phyloP scores from a whole-genome alignment of 2,113 vertebrate species.

The Turnix velox region DNA sequence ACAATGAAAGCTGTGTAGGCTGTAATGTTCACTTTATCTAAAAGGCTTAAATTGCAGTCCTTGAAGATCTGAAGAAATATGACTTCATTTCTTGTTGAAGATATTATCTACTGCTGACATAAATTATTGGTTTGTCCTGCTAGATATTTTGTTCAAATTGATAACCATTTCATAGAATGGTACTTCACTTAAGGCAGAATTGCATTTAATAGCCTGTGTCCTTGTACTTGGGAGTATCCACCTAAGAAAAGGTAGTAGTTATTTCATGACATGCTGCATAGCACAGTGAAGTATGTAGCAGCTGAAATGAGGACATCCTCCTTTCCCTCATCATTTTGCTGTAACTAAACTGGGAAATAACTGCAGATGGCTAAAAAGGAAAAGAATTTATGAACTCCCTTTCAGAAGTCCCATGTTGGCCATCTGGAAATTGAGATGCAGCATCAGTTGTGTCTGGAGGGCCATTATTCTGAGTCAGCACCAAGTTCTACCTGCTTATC shows the following conservation, averaged over 20 bases:
- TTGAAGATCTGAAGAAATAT: background rate
- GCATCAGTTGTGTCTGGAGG: background rate
- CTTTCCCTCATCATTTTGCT: background rate
- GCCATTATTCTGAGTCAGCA: background rate
- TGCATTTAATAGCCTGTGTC: background rate
- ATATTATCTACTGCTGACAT: background rate
- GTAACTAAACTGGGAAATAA: background rate
- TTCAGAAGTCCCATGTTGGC: background rate
- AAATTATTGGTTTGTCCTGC: slow-evolving; percentile 17
- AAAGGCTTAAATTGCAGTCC: background rate
- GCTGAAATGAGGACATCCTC: background rate
- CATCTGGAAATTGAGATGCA: background rate
- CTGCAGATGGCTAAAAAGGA: background rate
- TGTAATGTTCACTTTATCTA: background rate
- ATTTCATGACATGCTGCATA: background rate
- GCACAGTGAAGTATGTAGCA: background rate
- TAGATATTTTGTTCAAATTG: background rate
- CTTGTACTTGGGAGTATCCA: background rate
- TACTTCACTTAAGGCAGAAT: background rate
- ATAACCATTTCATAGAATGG: background rate
- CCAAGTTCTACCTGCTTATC: background rate
- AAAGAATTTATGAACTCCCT: background rate
- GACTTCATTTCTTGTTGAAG: background rate
- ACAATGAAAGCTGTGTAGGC: background rate
- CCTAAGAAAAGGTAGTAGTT: background rate